phyloP scores from a whole-genome alignment of 2,888 invertebrate species.

The Spatulosminthurus flaviceps region DNA sequence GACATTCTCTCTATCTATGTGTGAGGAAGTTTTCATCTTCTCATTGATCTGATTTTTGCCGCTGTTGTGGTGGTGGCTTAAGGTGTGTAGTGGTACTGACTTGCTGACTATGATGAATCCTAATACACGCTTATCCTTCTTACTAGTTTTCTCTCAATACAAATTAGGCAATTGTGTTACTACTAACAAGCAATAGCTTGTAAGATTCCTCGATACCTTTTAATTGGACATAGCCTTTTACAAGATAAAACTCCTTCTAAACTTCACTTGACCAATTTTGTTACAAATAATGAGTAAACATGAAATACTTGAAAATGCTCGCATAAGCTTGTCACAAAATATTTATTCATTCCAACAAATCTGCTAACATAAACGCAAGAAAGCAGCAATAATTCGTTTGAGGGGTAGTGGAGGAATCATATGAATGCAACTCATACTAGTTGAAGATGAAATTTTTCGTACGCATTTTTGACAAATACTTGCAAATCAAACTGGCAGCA shows the following conservation, averaged over 20 bases:
- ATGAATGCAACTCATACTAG: too few species aligned
- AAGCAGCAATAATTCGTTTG: too few species aligned
- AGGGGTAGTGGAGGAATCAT: too few species aligned
- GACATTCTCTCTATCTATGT: background rate
- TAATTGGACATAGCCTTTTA: background rate
- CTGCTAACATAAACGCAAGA: too few species aligned
- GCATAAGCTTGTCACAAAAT: too few species aligned
- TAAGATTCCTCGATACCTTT: background rate
- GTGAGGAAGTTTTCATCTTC: background rate
- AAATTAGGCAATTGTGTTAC: slow-evolving; percentile 9
- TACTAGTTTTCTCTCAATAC: background rate
- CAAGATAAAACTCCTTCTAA: too few species aligned
- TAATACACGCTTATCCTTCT: background rate
- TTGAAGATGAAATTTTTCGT: background rate
- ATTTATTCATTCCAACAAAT: too few species aligned
- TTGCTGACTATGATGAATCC: background rate
- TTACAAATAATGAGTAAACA: too few species aligned
- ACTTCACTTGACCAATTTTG: too few species aligned
- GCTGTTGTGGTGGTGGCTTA: background rate
- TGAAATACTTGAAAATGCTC: too few species aligned
- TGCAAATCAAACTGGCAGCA: background rate
- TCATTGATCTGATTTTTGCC: background rate
- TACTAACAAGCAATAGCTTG: background rate
- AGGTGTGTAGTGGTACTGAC: too few species aligned
- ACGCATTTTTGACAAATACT: background rate